phyloP scores from a whole-genome alignment of 2,797 vertebrate species.

The Glyptemys insculpta region DNA sequence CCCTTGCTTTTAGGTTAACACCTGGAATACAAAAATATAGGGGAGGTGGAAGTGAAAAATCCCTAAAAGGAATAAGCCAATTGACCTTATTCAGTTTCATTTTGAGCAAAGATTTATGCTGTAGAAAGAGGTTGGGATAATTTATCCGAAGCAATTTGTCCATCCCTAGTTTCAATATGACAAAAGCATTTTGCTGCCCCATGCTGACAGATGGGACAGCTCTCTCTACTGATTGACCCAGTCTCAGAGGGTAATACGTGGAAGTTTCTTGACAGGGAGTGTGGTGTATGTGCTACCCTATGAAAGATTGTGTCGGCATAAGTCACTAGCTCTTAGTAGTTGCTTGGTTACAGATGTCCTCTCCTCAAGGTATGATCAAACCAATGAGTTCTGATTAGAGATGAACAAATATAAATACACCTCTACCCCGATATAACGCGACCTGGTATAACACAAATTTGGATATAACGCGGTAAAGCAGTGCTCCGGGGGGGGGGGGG shows the following conservation, averaged over 20 bases:
- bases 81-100: slow-evolving; percentile 21
- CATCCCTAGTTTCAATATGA: not conserved
- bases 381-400: not conserved
- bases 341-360: not conserved
- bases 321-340: not conserved
- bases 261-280: not conserved
- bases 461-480: too few relatives aligned
- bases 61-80: not conserved
- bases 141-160: not conserved
- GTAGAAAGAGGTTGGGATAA: not conserved
- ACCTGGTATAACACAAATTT: too few relatives aligned
- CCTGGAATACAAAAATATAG: not conserved
- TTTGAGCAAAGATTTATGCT: slow-evolving; percentile 26
- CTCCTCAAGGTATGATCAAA: not conserved
- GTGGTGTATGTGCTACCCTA: not conserved
- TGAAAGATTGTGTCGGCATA: not conserved
- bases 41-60: not conserved
- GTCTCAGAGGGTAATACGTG: not conserved
- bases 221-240: not conserved
- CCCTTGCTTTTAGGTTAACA: not conserved
- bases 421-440: too few relatives aligned
- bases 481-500: too few relatives aligned
- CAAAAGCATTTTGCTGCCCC: slow-evolving; percentile 1
- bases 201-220: not conserved
- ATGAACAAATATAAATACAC: not conserved